A percentile compares a stretch with the other conserved stretches of the same genome.
Conservation (phyloP, 37 sponge, comb jelly and placozoan species). For the Halisarca cf. caerulea region DNA sequence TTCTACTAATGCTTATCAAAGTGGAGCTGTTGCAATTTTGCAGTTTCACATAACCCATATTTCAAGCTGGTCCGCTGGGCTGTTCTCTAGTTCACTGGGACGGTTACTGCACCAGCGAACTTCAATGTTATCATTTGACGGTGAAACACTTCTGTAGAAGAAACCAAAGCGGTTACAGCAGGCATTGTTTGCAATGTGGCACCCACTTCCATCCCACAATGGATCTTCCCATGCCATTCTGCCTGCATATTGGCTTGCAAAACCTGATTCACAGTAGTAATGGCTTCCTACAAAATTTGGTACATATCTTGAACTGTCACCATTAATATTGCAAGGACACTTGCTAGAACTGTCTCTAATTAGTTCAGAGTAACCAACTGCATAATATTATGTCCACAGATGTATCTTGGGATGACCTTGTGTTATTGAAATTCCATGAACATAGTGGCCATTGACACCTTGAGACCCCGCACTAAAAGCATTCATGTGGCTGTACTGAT, state of each 20-base stretch:
- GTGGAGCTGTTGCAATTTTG: too few species aligned
- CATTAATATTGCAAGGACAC: background rate
- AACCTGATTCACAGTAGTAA: background rate
- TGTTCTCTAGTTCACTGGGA: too few species aligned
- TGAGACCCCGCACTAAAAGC: background rate
- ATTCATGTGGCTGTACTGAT: background rate
- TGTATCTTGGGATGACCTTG: background rate
- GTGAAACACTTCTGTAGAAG: too few species aligned
- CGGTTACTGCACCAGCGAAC: too few species aligned
- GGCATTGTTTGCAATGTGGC: too few species aligned
- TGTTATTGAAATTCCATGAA: background rate
- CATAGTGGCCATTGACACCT: background rate
- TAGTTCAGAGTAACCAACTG: background rate
- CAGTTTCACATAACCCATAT: too few species aligned
- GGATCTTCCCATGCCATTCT: background rate
- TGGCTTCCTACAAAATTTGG: background rate
- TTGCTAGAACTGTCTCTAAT: background rate
- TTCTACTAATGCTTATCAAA: too few species aligned
- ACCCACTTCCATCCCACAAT: slow-evolving; percentile 14
- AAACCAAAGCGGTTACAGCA: too few species aligned
- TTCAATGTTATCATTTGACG: too few species aligned
- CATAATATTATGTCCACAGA: slow-evolving; percentile 9
- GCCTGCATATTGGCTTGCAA: background rate
- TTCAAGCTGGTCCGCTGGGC: too few species aligned
- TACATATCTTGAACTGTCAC: background rate